phyloP scores from a whole-genome alignment of 2,888 invertebrate genomes.

The Mythimna vitellina region DNA sequence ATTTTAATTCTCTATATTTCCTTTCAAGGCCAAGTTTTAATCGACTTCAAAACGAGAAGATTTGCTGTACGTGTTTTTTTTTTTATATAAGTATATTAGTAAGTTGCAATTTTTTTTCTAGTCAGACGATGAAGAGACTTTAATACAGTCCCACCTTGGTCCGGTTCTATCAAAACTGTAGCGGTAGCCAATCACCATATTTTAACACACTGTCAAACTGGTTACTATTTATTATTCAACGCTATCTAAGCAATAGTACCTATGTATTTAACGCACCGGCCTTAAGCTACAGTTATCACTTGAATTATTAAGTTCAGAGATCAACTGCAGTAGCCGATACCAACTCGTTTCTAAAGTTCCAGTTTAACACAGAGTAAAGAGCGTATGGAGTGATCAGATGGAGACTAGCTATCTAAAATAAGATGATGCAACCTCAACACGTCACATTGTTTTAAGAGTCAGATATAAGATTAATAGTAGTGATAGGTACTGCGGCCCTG shows the following conservation, averaged over 20 bases:
- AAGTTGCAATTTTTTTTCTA: no score
- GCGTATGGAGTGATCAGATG: conserved; percentile 7
- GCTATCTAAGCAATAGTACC: conserved; percentile 29
- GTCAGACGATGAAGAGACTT: not conserved
- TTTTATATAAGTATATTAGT: no score
- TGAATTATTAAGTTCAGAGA: conserved; percentile 59
- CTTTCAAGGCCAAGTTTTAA: not conserved
- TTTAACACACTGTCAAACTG: conserved; percentile 17
- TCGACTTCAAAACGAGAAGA: no score
- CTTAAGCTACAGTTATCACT: conserved; percentile 43
- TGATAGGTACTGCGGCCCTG: no score
- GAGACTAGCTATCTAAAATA: not conserved
- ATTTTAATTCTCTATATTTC: not conserved
- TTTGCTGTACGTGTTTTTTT: no score
- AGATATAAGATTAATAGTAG: no score
- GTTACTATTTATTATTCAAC: conserved; percentile 22
- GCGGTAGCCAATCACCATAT: conserved; percentile 4
- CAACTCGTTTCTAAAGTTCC: conserved; percentile 44
- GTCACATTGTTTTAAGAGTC: no score
- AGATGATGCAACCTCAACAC: not conserved
- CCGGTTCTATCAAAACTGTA: conserved; percentile 2
- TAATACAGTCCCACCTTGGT: not conserved
- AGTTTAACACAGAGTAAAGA: conserved; percentile 17
- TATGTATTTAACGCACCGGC: conserved; percentile 6
- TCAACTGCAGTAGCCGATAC: conserved; percentile 50